Base-by-base conservation (phyloP, 2,113 vertebrate genomes). In the Scartelaos histophorus region DNA sequence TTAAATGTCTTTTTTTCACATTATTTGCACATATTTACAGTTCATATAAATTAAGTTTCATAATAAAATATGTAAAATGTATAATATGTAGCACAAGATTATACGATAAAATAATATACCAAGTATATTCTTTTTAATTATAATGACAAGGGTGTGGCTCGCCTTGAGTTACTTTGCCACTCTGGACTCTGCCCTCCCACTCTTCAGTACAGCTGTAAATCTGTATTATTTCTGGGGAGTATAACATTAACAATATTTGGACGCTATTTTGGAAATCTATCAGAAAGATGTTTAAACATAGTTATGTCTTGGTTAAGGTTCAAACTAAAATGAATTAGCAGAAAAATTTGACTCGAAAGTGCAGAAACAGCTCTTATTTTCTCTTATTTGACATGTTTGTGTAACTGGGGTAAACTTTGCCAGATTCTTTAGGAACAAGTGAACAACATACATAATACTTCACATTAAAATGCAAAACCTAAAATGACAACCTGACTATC, bases 131-230 rank as follows among this genome's bases (percentile, higher is more conserved):
- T 47, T 74, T 78, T 74, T 78, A 29, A 78, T 80, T 77, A 58
- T 24, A 73, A 66, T 24, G 58, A 75, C 45, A 67, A 47, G 65
- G 15, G 64, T 78, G 80, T 61, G 56, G 51, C 51, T 71, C 65
- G 79, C 75, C 69, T 71, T 51, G 22, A 38, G 7, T 69, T 58
- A 68, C 62, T 79, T 74, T 70, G 69, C 61, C 66, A 53, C 69
- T 79, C 83, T 81, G 86, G 83, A 89, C 89, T 91, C 86, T 89
- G 80, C 80, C 69, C 38, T 43, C 38, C 38, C 54, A 82, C 75
- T 85, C 82, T 87, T 85, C 73, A 83, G 77, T 76, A 60, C 76
- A 69, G 74, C 67, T 61, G 67, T 83, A 71, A 75, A 80, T 86
- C 83, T 85, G 88, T 89, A 87, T 84, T 43, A 43, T 43, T 43